Conservation (phyloP, 2,888 invertebrate genomes). For the Polyploca ridens region DNA sequence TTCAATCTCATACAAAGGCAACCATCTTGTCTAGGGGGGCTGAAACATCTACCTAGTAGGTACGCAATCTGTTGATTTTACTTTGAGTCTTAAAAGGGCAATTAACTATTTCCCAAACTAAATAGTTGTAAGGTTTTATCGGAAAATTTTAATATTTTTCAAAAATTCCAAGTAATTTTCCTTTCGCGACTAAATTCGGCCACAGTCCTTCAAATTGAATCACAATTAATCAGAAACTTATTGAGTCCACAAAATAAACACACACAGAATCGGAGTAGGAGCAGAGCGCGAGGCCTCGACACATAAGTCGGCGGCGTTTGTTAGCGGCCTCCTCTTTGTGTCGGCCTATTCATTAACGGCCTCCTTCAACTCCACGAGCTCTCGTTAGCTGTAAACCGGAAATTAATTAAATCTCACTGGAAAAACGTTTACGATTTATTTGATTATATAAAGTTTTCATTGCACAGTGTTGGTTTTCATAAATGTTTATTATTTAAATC, state of each 20-base stretch:
- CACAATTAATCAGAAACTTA: conserved; percentile 5
- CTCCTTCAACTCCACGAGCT: conserved; percentile 11
- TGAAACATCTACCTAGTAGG: no score
- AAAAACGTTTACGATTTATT: conserved; percentile 13
- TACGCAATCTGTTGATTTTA: no score
- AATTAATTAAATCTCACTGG: conserved; percentile 15
- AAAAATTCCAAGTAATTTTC: no score
- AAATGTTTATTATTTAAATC: neutral
- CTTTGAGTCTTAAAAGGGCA: no score
- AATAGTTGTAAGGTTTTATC: no score
- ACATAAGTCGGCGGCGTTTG: conserved; percentile 13
- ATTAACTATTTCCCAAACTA: no score
- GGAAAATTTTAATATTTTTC: no score
- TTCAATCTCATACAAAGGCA: no score
- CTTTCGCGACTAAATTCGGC: neutral
- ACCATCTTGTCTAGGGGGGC: no score
- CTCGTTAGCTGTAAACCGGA: conserved; percentile 15
- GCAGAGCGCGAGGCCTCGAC: conserved; percentile 9
- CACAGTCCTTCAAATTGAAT: neutral
- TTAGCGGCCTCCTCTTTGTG: conserved; percentile 15
- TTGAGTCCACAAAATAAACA: conserved; percentile 8
- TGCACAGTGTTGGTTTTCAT: neutral
- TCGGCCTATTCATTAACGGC: conserved; percentile 14
- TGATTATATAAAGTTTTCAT: conserved; percentile 8
- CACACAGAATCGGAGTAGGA: conserved; percentile 9